Percentiles rank a stretch among this genome's conserved stretches.
Evolutionary conservation across 2,797 vertebrate genomes (phyloP).

Genomic region (Phrynocephalus vlangalii): DNA sequence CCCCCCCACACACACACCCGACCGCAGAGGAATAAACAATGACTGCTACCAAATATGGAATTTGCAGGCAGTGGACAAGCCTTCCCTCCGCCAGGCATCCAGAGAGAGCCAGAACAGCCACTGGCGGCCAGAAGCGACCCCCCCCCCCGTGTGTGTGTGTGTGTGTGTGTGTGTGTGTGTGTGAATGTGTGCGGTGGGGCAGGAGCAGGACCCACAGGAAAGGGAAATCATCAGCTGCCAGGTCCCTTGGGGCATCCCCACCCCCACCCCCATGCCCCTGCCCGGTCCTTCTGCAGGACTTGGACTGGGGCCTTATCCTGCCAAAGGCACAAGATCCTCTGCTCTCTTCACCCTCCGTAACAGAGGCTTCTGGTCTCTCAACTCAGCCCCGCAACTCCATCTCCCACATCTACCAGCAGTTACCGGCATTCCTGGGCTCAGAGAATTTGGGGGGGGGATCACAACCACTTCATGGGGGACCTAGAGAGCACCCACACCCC

Average conservation of each 20-base stretch:
- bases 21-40: neutral
- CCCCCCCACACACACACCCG: neutral
- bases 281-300: too few relatives aligned
- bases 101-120: too few relatives aligned
- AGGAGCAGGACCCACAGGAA: neutral
- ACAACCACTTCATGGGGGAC: neutral
- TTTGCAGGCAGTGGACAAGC: neutral
- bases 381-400: neutral
- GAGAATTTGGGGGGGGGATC: neutral
- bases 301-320: neutral
- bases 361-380: neutral
- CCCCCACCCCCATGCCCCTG: too few relatives aligned
- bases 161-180: too few relatives aligned
- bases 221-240: neutral
- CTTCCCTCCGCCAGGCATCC: neutral
- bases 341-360: neutral
- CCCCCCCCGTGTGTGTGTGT: too few relatives aligned
- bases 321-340: too few relatives aligned
- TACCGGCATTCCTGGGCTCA: neutral
- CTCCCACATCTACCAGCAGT: neutral
- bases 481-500: neutral
- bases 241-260: too few relatives aligned
- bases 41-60: constrained; percentile 28
- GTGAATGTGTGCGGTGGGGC: neutral
- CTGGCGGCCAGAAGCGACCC: too few relatives aligned